Base-by-base conservation (phyloP, 2,797 vertebrate genomes). In the Setipinna tenuifilis region DNA sequence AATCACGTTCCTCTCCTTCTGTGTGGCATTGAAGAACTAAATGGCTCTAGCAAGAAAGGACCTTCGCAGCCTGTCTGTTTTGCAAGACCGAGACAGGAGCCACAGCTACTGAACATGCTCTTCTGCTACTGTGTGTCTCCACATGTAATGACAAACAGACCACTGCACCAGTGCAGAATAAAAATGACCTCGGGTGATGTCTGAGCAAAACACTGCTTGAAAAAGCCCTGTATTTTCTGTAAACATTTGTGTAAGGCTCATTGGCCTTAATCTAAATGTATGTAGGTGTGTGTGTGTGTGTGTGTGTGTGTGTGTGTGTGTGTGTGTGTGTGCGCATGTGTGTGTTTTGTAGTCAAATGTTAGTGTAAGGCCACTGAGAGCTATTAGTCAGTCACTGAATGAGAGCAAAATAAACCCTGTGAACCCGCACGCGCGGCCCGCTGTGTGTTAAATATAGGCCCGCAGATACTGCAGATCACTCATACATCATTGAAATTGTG, bases 391-490 rank as follows among this genome's bases (percentile, higher is more conserved):
- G 71, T 44, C 35, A 44, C 17, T 6, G 17, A 78, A 78, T 3
- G 7, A 21, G 71, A 44, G 41, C 71, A 78, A 78, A 41, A 44
- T 44, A 78, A 78, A 78, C 71, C 71, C 71, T 21, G 35, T 21
- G 35, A 78, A 78, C 35, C 35, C 17, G 71, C 50, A 9, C 50
- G 9, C 3, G 17, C 19, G 12, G 7, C 50, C 50, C 50, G 17
- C 35, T 19, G 50, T 21, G 35, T 78, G 71, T 78, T 78, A 78
- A 78, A 44, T 78, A 78, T 78, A 78, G 71, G 71, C 35, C 6
- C 44, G 17, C 35, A 78, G 71, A 19, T 31, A 78, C 31, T 44
- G 71, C 16, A 78, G 35, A 41, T 44, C 71, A 44, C 35, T 21
- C 71, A 78, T 78, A 10, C 35, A 78, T 78, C 10, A 78, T 78